Conservation (phyloP, 2,797 vertebrate species). For the Tauraco hartlaubi region DNA sequence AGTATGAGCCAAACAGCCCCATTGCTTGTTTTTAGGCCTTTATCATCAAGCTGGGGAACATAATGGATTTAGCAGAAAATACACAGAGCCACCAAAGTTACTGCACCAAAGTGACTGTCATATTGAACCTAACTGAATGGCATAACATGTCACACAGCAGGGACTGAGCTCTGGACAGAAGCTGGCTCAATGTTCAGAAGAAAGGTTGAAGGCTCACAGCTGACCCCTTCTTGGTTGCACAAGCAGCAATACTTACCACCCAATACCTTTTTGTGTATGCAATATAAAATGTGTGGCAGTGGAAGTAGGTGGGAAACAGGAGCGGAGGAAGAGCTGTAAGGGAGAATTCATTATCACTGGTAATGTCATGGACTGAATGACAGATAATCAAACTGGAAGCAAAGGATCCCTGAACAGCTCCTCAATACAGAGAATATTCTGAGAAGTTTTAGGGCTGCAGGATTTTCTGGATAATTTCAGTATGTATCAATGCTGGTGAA, state of each 20-base stretch:
- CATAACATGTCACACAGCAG: not conserved
- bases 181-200: not conserved
- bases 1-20: not conserved
- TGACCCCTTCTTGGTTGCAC: not conserved
- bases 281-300: constrained; percentile 85
- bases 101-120: fast-evolving
- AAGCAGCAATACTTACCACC: constrained; percentile 73
- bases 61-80: not conserved
- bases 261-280: constrained; percentile 78
- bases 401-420: not conserved
- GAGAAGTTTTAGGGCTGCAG: not conserved
- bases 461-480: not conserved
- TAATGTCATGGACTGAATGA: not conserved
- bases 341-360: not conserved
- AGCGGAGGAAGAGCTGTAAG: constrained; percentile 69
- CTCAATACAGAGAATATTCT: not conserved
- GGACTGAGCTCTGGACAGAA: not conserved
- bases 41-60: not conserved
- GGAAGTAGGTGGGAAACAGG: constrained; percentile 82
- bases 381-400: not conserved
- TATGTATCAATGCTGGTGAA: fast-evolving
- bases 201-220: not conserved
- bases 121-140: no score
- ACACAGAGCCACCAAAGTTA: not conserved
- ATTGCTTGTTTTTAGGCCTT: not conserved